Evolutionary conservation across 1,140 invertebrate genomes (phyloP).

Genomic region (Parasteatoda tepidariorum): DNA sequence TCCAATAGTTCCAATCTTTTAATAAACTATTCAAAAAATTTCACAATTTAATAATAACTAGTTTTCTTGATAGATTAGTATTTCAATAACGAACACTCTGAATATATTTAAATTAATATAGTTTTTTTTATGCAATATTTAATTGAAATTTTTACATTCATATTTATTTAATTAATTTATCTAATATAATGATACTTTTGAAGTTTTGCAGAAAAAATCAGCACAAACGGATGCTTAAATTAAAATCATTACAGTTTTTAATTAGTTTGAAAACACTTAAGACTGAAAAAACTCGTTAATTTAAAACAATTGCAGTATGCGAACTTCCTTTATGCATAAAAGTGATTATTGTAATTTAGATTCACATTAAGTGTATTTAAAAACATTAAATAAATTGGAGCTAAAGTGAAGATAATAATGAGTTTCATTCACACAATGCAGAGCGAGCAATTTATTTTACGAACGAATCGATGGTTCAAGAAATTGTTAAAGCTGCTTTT

Average conservation of each 20-base stretch:
- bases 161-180: too few relatives aligned
- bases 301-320: background rate
- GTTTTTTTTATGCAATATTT: too few relatives aligned
- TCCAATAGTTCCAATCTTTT: too few relatives aligned
- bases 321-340: background rate
- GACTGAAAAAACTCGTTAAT: background rate
- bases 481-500: background rate
- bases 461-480: background rate
- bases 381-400: slow-evolving; percentile 4
- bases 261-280: background rate
- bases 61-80: too few relatives aligned
- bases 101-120: too few relatives aligned
- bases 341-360: background rate
- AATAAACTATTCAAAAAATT: too few relatives aligned
- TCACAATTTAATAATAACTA: too few relatives aligned
- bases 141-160: too few relatives aligned
- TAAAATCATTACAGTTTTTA: background rate
- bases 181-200: too few relatives aligned
- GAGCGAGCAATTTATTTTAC: background rate
- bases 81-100: too few relatives aligned
- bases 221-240: too few relatives aligned
- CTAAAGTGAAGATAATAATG: background rate
- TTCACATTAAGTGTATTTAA: slow-evolving; percentile 2
- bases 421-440: background rate
- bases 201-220: too few relatives aligned